These are phyloP conservation scores for Amphiura filiformis DNA, from an alignment of 35 echinoderm and acorn worm genomes.

Conservation along the genomic window DNA sequence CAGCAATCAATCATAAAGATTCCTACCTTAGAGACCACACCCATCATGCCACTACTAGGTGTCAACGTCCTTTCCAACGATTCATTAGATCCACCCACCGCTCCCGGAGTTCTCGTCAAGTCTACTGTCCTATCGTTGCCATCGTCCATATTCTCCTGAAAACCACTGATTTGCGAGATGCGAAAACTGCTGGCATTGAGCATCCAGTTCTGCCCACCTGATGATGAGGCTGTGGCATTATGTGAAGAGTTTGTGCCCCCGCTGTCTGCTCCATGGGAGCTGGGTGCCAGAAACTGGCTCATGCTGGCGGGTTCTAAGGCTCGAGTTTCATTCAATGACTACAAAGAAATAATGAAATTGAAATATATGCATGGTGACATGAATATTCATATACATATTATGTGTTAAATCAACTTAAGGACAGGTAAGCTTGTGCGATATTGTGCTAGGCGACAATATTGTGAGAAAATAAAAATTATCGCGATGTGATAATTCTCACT, in stretches of 20 bases:
- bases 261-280: neutral
- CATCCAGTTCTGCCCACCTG: neutral
- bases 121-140: neutral
- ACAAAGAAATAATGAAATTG: no score
- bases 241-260: neutral
- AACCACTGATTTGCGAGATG: neutral
- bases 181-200: neutral
- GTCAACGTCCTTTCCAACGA: neutral
- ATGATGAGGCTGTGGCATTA: neutral
- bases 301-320: neutral
- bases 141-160: neutral
- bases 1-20: no score
- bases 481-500: no score
- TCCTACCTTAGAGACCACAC: no score
- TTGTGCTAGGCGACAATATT: no score
- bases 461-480: no score
- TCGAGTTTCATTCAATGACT: no score
- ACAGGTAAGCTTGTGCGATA: no score
- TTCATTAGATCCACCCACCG: neutral
- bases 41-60: no score
- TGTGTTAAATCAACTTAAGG: no score
- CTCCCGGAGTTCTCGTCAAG: neutral
- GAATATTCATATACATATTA: no score
- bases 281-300: neutral
- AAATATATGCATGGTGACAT: no score